Evolutionary conservation across 1,140 invertebrate genomes (phyloP), one percentile per base, ranked within the genome.

Genomic region (silkworm (Bombyx mori)): DNA sequence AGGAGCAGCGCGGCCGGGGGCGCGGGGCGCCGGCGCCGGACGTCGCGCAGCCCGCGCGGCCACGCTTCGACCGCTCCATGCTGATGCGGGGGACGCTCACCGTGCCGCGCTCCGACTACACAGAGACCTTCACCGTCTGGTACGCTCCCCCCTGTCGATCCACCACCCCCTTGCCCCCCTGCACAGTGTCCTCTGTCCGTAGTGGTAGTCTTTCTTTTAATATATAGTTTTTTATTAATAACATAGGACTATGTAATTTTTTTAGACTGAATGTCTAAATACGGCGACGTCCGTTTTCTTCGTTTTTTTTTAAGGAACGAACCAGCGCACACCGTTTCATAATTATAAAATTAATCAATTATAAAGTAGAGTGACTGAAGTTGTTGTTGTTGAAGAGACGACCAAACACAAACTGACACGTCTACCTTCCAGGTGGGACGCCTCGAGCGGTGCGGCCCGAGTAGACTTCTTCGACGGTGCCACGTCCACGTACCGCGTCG

Each of bases 21-120:
- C 55, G 47, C 57, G 22, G 8, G 49, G 53, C 49, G 59, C 18
- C 49, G 9, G 47, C 61, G 49, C 45, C 58, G n/a, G 0, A 61
- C 63, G 12, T 1, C 55, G 45, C 53, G 50, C n/a, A 45, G 6
- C 62, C 61, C 8, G 53, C 67, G 12, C 53, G 9, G 1, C 78
- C 74, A 4, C 64, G 57, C 46, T 75, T 79, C 56, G 56, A 63
- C 42, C 64, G 63, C 10, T 71, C 77, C 7, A 42, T 74, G 7
- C 42, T 67, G 48, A 12, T 83, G 10, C 62, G 61, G 2, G 79
- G 65, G 1, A 61, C 65, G 51, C 68, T 85, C 18, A 75, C 73
- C 6, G 78, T 81, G 1, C 71, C 71, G 8, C 62, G 69, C 42
- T 72, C 82, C 5, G 79, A 71, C 53, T 83, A 71, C 59, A 75